A percentile compares a stretch with the other conserved stretches of the same genome.
phyloP scores from a whole-genome alignment of 2,797 vertebrate genomes.

The Syndactyla subalaris region DNA sequence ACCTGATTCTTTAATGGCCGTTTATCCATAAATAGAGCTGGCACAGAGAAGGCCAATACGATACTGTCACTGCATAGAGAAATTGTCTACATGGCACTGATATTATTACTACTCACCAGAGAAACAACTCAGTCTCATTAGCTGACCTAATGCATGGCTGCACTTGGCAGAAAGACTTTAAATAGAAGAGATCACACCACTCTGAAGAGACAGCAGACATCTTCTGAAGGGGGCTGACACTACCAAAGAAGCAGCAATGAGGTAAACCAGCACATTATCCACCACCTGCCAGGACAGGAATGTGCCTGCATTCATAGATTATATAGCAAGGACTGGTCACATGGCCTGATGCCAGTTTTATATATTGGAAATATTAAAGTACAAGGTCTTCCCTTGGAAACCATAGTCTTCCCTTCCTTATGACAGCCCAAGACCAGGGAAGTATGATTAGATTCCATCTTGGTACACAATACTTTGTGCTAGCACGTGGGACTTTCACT shows the following conservation, averaged over 20 bases:
- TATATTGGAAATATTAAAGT: fast-evolving
- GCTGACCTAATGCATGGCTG: not conserved
- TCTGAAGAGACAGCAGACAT: not conserved
- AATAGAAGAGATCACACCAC: not conserved
- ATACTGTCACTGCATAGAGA: not conserved
- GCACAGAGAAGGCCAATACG: not conserved
- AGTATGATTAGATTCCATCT: not conserved
- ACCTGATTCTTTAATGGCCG: not conserved
- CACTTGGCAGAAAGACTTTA: not conserved
- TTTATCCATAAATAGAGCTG: not conserved
- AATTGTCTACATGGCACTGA: not conserved
- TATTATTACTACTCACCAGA: not conserved
- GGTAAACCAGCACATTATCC: not conserved
- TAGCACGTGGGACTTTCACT: not conserved
- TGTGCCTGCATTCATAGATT: fast-evolving
- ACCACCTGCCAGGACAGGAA: not conserved
- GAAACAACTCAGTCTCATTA: fast-evolving
- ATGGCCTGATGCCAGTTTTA: not conserved
- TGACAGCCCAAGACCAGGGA: not conserved
- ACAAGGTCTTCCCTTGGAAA: not conserved
- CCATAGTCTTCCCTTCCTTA: not conserved
- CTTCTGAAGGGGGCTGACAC: not conserved
- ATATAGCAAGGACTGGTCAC: not conserved
- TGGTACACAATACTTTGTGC: not conserved
- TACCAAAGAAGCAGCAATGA: not conserved